phyloP scores from a whole-genome alignment of 2,797 vertebrate genomes.

The Sylvilagus floridanus region DNA sequence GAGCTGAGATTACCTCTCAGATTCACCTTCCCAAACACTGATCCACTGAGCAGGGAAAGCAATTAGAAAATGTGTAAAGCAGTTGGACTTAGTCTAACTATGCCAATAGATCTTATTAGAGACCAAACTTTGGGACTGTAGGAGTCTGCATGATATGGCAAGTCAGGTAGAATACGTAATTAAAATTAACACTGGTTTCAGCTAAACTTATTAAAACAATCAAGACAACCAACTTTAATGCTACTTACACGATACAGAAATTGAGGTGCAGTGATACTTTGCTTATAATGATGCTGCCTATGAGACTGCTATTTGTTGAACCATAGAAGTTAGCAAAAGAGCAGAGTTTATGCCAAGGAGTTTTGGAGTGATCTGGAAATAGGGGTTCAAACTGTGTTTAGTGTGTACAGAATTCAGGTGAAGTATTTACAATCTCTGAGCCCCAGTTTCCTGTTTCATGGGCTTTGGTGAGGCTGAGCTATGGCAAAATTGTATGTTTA shows the following conservation, averaged over 20 bases:
- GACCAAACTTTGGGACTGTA: not conserved
- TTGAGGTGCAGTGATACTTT: not conserved
- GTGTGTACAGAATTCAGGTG: not conserved
- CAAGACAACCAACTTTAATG: not conserved
- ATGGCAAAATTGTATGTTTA: not conserved
- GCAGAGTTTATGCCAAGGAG: not conserved
- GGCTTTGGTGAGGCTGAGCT: not conserved
- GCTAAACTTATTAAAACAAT: not conserved
- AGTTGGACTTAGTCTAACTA: not conserved
- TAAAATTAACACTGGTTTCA: not conserved
- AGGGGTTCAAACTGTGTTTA: not conserved
- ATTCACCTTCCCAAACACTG: not conserved
- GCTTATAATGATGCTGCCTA: not conserved
- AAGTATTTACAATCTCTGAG: not conserved
- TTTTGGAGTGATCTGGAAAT: not conserved
- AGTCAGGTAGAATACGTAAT: not conserved
- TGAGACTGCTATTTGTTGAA: not conserved
- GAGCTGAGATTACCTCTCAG: not conserved
- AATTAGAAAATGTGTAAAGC: not conserved
- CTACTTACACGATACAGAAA: not conserved
- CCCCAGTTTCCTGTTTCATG: not conserved
- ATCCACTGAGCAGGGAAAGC: not conserved
- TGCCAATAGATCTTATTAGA: not conserved
- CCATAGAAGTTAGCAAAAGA: not conserved
- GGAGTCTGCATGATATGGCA: not conserved